Conservation (phyloP, 2,888 invertebrate genomes). For the Chloroclystis v-ata region DNA sequence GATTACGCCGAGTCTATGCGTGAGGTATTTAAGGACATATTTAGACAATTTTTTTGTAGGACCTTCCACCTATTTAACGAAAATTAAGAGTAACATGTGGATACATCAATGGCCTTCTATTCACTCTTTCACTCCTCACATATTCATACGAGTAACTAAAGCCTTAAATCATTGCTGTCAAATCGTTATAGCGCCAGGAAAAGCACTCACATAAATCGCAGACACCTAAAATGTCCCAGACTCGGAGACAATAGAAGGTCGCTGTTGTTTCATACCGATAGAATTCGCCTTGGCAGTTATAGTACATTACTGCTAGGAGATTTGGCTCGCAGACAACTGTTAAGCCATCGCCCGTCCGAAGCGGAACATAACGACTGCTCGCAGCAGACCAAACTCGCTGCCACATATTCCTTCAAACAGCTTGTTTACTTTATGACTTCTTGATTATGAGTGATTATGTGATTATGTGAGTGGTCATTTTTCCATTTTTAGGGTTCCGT, state of each 20-base stretch:
- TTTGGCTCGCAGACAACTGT: slow-evolving; percentile 64
- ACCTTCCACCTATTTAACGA: no score
- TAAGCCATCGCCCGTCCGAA: slow-evolving; percentile 30
- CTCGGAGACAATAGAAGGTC: slow-evolving; percentile 69
- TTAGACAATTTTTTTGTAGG: no score
- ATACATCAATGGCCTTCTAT: no score
- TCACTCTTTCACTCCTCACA: no score
- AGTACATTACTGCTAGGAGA: slow-evolving; percentile 51
- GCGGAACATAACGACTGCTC: slow-evolving; percentile 35
- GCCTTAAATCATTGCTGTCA: no score
- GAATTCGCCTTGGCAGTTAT: slow-evolving; percentile 67
- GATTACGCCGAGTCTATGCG: no score
- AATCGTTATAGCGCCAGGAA: neutral
- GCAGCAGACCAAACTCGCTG: slow-evolving; percentile 20
- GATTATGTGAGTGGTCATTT: no score
- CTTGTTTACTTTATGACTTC: slow-evolving; percentile 11
- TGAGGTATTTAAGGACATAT: no score
- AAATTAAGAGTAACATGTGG: no score
- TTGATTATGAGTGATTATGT: no score
- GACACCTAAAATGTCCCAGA: slow-evolving; percentile 43
- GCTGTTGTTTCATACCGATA: slow-evolving; percentile 62
- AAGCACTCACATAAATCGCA: slow-evolving; percentile 12
- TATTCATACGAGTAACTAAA: no score
- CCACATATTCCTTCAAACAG: slow-evolving; percentile 7
- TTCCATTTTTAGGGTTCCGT: no score